phyloP scores from a whole-genome alignment of 2,113 vertebrate species.

The Baryphthengus martii region DNA sequence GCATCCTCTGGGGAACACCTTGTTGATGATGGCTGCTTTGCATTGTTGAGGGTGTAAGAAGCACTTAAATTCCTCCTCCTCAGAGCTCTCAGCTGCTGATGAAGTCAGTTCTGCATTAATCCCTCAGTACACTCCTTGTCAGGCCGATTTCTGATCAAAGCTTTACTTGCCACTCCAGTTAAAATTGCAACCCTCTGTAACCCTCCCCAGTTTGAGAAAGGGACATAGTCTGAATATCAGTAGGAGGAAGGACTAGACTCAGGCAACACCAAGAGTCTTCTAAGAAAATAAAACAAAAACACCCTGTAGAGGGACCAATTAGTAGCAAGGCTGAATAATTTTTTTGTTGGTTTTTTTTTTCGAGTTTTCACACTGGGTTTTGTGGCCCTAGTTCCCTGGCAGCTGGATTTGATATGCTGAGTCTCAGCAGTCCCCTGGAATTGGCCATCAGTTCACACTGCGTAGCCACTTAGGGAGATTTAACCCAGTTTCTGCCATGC shows the following conservation, averaged over 20 bases:
- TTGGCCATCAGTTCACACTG: neutral
- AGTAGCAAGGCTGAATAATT: neutral
- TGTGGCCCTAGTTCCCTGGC: neutral
- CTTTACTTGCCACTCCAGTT: neutral
- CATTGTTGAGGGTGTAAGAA: conserved; percentile 57
- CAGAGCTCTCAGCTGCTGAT: conserved; percentile 39
- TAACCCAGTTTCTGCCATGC: neutral
- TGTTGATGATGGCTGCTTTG: conserved; percentile 51
- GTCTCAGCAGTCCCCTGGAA: neutral
- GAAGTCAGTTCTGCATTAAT: conserved; percentile 50
- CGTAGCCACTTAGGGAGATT: neutral
- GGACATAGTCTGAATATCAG: neutral
- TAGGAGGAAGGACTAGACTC: neutral
- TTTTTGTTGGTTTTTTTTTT: too few species aligned
- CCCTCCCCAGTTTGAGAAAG: neutral
- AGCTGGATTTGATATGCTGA: neutral
- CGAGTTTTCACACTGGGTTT: accelerated
- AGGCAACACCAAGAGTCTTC: neutral
- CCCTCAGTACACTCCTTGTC: neutral
- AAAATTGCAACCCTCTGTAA: neutral
- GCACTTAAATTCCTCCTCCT: conserved; percentile 50
- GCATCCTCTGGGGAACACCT: conserved; percentile 58
- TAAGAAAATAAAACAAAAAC: neutral
- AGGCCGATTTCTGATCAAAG: conserved; percentile 42
- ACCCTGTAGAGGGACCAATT: neutral